phyloP scores from a whole-genome alignment of 37 sponge, comb jelly and placozoan species.

The Spongia lamella region DNA sequence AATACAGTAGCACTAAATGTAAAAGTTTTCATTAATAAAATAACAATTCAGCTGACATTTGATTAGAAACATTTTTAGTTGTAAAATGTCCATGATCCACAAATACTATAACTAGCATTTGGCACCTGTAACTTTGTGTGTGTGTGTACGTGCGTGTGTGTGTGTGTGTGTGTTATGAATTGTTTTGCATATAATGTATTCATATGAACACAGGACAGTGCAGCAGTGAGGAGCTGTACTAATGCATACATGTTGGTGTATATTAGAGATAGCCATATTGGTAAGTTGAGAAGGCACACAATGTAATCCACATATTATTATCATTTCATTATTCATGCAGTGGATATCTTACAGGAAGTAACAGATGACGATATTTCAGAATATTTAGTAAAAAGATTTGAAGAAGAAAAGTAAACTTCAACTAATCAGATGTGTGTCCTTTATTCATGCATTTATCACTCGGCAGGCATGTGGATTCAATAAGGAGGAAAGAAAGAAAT shows the following conservation, averaged over 20 bases:
- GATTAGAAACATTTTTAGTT: too few species aligned
- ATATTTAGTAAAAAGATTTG: slow-evolving; percentile 70
- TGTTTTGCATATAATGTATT: too few species aligned
- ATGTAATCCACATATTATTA: background rate
- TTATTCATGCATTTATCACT: background rate
- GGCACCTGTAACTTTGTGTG: too few species aligned
- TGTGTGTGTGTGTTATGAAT: too few species aligned
- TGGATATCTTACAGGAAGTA: slow-evolving; percentile 73
- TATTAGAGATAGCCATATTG: slow-evolving; percentile 71
- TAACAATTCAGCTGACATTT: too few species aligned
- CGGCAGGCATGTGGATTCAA: slow-evolving; percentile 54
- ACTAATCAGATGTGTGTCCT: background rate
- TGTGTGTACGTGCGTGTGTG: too few species aligned
- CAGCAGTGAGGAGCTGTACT: slow-evolving; percentile 83
- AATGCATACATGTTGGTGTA: slow-evolving; percentile 99
- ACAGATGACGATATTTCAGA: slow-evolving; percentile 80
- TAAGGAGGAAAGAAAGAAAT: slow-evolving; percentile 87
- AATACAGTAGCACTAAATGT: too few species aligned
- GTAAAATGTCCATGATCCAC: too few species aligned
- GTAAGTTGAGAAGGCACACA: slow-evolving; percentile 38
- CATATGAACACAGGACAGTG: slow-evolving; percentile 27
- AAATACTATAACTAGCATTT: too few species aligned
- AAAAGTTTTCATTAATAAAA: too few species aligned
- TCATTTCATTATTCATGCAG: slow-evolving; percentile 28
- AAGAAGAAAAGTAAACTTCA: slow-evolving; percentile 90